Conservation (phyloP, 2,888 invertebrate genomes). For the Dasysyrphus tricinctus region DNA sequence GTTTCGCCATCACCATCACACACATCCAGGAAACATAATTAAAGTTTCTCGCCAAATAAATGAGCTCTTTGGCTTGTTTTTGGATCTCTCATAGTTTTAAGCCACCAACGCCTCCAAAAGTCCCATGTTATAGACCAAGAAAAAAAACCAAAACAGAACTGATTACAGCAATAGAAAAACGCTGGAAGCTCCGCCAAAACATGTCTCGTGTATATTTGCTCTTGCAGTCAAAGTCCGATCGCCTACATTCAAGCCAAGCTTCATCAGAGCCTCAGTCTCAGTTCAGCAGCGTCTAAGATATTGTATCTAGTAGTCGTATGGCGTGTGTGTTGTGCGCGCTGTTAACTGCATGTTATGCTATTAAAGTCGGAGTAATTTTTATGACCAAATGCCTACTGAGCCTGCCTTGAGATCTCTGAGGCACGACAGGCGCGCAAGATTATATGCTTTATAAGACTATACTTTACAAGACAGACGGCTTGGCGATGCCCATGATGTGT, state of each 20-base stretch:
- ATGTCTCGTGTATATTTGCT: conserved; percentile 57
- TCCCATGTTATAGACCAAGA: conserved; percentile 31
- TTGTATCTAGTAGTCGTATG: conserved; percentile 43
- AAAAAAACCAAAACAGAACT: conserved; percentile 44
- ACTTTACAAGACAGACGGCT: background rate
- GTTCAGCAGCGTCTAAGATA: conserved; percentile 1
- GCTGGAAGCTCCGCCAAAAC: conserved; percentile 49
- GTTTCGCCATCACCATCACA: conserved; percentile 52
- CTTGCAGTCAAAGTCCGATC: conserved; percentile 11
- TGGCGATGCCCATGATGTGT: background rate
- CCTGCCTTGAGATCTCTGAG: background rate
- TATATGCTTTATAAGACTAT: background rate
- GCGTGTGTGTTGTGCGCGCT: conserved; percentile 70
- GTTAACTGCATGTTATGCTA: conserved; percentile 72
- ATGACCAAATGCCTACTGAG: conserved; percentile 70
- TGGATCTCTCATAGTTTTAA: conserved; percentile 6
- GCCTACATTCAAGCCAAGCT: conserved; percentile 51
- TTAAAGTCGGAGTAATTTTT: conserved; percentile 71
- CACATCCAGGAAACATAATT: conserved; percentile 74
- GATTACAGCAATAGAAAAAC: conserved; percentile 48
- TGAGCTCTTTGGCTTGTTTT: conserved; percentile 47
- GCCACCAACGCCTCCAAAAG: conserved; percentile 43
- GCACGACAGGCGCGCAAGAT: conserved; percentile 46
- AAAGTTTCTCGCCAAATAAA: conserved; percentile 73
- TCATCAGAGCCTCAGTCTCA: background rate